phyloP scores from a whole-genome alignment of 2,797 vertebrate genomes.

The Crax fasciolata region DNA sequence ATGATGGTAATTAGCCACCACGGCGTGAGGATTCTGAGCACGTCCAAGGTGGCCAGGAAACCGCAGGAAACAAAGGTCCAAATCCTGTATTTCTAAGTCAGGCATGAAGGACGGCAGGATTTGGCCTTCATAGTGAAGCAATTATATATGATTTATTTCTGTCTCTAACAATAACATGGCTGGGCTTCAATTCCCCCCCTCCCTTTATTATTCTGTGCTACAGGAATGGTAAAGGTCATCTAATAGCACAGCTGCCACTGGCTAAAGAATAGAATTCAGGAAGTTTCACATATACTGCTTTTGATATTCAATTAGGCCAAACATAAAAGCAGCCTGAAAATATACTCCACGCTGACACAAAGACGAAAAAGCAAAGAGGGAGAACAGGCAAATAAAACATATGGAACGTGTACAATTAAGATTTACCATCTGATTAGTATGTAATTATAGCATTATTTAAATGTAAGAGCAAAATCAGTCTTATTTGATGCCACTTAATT shows the following conservation, averaged over 20 bases:
- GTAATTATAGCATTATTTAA: conserved; percentile 76
- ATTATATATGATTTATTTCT: conserved; percentile 71
- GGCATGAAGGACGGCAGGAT: conserved; percentile 71
- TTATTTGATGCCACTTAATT: conserved; percentile 60
- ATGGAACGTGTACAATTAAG: conserved; percentile 55
- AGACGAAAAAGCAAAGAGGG: conserved; percentile 58
- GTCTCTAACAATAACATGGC: conserved; percentile 71
- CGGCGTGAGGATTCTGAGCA: conserved; percentile 63
- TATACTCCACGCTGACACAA: conserved; percentile 69
- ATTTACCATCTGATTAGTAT: conserved; percentile 66
- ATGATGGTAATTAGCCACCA: conserved; percentile 55
- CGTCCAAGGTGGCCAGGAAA: conserved; percentile 74
- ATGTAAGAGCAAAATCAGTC: conserved; percentile 58
- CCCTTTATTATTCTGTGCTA: conserved; percentile 66
- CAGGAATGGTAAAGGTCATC: conserved; percentile 67
- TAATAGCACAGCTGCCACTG: conserved; percentile 57
- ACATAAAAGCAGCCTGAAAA: conserved; percentile 67
- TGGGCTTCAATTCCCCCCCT: conserved; percentile 43
- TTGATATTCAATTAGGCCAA: conserved; percentile 59
- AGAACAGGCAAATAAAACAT: conserved; percentile 53
- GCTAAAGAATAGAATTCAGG: conserved; percentile 56
- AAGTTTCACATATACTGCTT: conserved; percentile 57
- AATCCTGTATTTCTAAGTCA: conserved; percentile 70
- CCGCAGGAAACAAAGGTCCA: conserved; percentile 69
- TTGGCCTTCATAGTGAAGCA: conserved; percentile 66